Percentiles rank a stretch among this genome's conserved stretches.
Conservation (phyloP, 1,140 invertebrate genomes). For the Chironomus striatipennis region DNA sequence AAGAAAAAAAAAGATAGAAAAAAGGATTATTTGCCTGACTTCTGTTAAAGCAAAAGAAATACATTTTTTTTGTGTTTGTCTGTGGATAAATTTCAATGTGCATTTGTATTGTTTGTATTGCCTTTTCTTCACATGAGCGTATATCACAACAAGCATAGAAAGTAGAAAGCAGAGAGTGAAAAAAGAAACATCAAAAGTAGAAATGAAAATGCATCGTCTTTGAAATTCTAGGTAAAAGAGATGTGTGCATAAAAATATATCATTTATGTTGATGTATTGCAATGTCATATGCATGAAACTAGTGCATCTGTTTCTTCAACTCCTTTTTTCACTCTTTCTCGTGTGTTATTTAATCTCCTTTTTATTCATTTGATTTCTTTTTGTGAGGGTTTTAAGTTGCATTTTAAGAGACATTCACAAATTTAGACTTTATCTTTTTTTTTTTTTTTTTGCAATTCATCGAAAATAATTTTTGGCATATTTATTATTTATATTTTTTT, state of each 20-base stretch:
- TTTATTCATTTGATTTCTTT: no score
- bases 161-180: no score
- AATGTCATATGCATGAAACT: conserved; percentile 4
- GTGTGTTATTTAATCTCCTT: no score
- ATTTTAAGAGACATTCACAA: no score
- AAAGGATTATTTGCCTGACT: conserved; percentile 12
- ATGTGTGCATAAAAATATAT: not conserved
- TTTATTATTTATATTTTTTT: no score
- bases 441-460: no score
- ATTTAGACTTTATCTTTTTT: no score
- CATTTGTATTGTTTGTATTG: not conserved
- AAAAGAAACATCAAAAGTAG: not conserved
- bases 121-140: not conserved
- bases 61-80: not conserved
- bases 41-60: not conserved
- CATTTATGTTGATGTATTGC: not conserved
- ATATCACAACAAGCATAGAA: not conserved
- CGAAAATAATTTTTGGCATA: no score
- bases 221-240: conserved; percentile 2
- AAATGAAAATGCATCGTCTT: not conserved
- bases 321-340: not conserved
- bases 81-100: not conserved
- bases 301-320: conserved; percentile 16
- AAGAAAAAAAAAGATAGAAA: not conserved
- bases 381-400: no score